Base-by-base conservation (phyloP, 2,797 vertebrate species). In the Semotilus atromaculatus region DNA sequence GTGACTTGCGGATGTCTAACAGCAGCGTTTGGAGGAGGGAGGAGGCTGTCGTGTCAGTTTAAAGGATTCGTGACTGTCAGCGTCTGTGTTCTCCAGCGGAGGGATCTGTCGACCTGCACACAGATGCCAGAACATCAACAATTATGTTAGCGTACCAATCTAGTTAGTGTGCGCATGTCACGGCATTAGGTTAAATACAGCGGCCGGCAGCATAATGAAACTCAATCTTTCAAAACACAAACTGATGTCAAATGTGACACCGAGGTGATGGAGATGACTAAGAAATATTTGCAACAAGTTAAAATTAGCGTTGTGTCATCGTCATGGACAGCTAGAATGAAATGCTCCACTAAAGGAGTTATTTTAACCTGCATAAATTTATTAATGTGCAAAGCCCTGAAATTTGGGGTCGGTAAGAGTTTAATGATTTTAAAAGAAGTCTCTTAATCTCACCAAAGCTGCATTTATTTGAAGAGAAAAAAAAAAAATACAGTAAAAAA, bases 71-170 rank as follows among this genome's bases (percentile, higher is more conserved):
- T 94, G 96, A 92, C 95, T 96, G 62, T 96, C 96, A 48, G 95
- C 95, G 86, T 99, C 97, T 19, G 96, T 94, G 85, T 96, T 96
- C 90, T 97, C 96, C 93, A 99, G 92, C 2, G 97, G 97, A 23
- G 98, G 98, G 85, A 99, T 99, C 91, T 97, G 97, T 90, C 94
- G 96, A 94, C 98, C 98, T 99, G 88, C 84, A 95, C 53, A 80
- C 95, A 40, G 34, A 77, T 11, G 13, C 16, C 34, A 58, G 53
- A 58, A 26, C 21, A 58, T 76, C 19, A n/a, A 60, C 34, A 40
- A 40, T 36, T 55, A 23, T 0, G 19, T n/a, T n/a, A n/a, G n/a
- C n/a, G n/a, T n/a, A n/a, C 10, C 48, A 34, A 7, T 6, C 19
- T 31, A 2, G 48, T 13, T 51, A 34, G 19, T 18, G 40, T 18